Percentiles rank a stretch among this genome's conserved stretches.
Evolutionary conservation across 2,113 vertebrate species (phyloP).

Genomic region (Oncorhynchus mykiss): DNA sequence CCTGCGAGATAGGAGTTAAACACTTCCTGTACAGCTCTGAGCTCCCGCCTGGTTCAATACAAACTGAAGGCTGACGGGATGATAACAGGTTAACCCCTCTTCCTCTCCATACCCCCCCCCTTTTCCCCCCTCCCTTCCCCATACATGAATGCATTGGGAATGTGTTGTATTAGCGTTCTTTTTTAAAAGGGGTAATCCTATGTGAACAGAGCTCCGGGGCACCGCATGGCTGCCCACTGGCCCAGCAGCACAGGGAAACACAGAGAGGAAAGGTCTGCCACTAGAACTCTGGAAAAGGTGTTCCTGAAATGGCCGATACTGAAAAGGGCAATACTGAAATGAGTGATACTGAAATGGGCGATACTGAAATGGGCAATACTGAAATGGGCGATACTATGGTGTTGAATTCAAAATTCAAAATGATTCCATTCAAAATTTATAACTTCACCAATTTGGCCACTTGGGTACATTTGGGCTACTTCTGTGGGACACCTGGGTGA

Average conservation of each 20-base stretch:
- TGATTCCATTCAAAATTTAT: too few species aligned
- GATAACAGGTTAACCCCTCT: slow-evolving; percentile 67
- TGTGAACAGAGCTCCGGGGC: slow-evolving; percentile 51
- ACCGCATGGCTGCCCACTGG: slow-evolving; percentile 41
- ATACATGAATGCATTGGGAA: slow-evolving; percentile 69
- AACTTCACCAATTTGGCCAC: too few species aligned
- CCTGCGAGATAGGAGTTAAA: slow-evolving; percentile 54
- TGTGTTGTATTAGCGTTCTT: slow-evolving; percentile 74
- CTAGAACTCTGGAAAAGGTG: slow-evolving; percentile 28
- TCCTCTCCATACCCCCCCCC: slow-evolving; percentile 28
- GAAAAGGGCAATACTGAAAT: not conserved
- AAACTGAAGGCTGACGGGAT: slow-evolving; percentile 66
- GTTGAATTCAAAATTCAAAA: too few species aligned
- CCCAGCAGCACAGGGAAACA: not conserved
- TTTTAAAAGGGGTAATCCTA: slow-evolving; percentile 71
- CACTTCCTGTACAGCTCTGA: slow-evolving; percentile 69
- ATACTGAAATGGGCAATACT: not conserved
- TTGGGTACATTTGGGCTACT: too few species aligned
- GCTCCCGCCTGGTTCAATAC: slow-evolving; percentile 23
- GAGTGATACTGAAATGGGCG: not conserved
- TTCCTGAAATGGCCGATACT: not conserved
- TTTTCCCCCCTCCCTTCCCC: slow-evolving; percentile 38
- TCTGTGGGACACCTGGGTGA: too few species aligned
- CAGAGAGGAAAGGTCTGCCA: not conserved
- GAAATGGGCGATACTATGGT: not conserved